Percentiles rank a stretch among this genome's conserved stretches.
These are phyloP conservation scores for Drosophila nr. perissopoda DNA, from an alignment of 2,888 invertebrate genomes.

Conservation along the genomic window DNA sequence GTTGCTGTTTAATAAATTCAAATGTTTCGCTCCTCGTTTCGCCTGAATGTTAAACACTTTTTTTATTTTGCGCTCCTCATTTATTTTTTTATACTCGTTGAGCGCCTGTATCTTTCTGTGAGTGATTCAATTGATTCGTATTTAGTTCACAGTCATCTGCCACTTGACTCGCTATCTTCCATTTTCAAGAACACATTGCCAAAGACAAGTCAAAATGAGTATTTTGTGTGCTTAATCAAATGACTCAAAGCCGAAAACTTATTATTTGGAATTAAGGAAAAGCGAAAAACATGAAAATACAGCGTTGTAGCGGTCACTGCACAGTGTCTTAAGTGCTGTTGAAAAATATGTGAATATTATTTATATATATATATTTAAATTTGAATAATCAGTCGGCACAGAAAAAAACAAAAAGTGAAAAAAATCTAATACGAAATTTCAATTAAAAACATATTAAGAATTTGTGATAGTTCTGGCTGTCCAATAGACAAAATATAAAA, in stretches of 20 bases:
- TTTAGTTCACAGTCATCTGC: not conserved
- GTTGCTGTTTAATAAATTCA: not conserved
- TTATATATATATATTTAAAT: not conserved
- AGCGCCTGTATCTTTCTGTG: slow-evolving; percentile 35
- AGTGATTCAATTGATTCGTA: slow-evolving; percentile 26
- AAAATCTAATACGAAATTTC: not conserved
- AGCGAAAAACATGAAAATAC: slow-evolving; percentile 19
- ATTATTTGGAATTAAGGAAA: slow-evolving; percentile 20
- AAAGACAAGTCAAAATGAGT: slow-evolving; percentile 18
- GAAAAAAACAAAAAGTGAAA: not conserved
- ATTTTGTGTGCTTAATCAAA: slow-evolving; percentile 55
- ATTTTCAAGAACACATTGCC: slow-evolving; percentile 14
- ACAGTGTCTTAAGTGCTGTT: slow-evolving; percentile 30
- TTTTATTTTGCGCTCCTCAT: slow-evolving; percentile 25
- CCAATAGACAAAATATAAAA: not conserved
- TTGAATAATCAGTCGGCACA: not conserved
- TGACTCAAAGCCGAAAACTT: slow-evolving; percentile 24
- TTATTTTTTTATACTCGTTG: slow-evolving; percentile 41
- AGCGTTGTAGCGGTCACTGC: slow-evolving; percentile 12
- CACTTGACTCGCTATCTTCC: not conserved
- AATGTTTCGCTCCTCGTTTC: slow-evolving; percentile 38
- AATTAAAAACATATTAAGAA: not conserved
- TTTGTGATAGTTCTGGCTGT: not conserved
- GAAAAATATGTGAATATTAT: not conserved
- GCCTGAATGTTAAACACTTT: slow-evolving; percentile 24